Conservation (phyloP, 2,888 invertebrate species). For the Brachyopa scutellaris region DNA sequence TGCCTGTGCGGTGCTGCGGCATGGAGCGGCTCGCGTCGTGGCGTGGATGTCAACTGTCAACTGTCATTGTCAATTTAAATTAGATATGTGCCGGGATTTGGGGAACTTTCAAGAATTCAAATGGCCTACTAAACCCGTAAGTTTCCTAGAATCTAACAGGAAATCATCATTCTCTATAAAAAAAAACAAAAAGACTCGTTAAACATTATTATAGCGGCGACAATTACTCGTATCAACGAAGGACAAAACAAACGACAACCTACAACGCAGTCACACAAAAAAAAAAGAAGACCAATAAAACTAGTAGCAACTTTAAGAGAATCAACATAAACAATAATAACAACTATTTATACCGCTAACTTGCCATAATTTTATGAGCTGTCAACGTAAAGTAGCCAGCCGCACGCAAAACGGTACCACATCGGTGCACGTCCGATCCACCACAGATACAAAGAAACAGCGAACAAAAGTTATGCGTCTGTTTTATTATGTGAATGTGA, state of each 20-base stretch:
- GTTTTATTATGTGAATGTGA: conserved; percentile 22
- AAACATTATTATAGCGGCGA: not conserved
- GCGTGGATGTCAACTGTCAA: conserved; percentile 50
- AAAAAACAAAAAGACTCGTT: not conserved
- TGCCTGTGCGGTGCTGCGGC: conserved; percentile 1
- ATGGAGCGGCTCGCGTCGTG: conserved; percentile 33
- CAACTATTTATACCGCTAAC: conserved; percentile 53
- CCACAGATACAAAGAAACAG: conserved; percentile 5
- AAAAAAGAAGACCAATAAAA: conserved; percentile 52
- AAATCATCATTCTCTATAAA: conserved; percentile 17
- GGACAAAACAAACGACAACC: conserved; percentile 15
- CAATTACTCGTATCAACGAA: conserved; percentile 22
- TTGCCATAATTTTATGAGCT: conserved; percentile 61
- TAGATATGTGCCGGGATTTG: no score
- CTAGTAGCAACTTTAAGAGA: conserved; percentile 25
- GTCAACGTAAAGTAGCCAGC: conserved; percentile 61
- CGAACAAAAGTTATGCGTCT: not conserved
- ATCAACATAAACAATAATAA: conserved; percentile 52
- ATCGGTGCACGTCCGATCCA: conserved; percentile 55
- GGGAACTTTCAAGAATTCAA: not conserved
- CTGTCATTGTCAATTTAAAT: no score
- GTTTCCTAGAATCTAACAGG: conserved; percentile 50
- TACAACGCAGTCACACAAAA: not conserved
- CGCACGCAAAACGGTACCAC: conserved; percentile 69
- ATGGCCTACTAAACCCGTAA: conserved; percentile 33